phyloP scores from a whole-genome alignment of 2,888 invertebrate species.

The Lepidonotus clava region DNA sequence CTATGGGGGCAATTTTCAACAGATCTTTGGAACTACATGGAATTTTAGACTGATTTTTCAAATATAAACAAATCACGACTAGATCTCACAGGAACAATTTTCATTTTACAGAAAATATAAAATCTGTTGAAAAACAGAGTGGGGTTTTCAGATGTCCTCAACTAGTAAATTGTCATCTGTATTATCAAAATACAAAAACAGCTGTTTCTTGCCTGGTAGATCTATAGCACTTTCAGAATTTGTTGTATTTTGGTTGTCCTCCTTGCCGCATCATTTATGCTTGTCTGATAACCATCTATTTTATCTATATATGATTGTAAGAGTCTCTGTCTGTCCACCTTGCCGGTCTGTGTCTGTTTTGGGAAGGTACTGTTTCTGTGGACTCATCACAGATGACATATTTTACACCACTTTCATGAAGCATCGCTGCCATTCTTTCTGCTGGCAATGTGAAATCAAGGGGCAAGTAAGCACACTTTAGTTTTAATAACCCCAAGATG shows the following conservation, averaged over 20 bases:
- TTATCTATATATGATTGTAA: background rate
- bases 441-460: slow-evolving; percentile 68
- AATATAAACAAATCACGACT: too few species aligned
- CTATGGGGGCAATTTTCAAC: too few species aligned
- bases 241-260: background rate
- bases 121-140: too few species aligned
- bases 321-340: background rate
- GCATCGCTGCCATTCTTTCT: slow-evolving; percentile 66
- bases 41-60: too few species aligned
- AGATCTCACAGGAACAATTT: too few species aligned
- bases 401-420: slow-evolving; percentile 65
- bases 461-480: slow-evolving; percentile 68
- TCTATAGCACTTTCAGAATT: slow-evolving; percentile 10
- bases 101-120: too few species aligned
- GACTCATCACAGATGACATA: slow-evolving; percentile 51
- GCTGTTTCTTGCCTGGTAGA: too few species aligned
- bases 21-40: too few species aligned
- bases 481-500: slow-evolving; percentile 78
- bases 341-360: background rate
- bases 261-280: background rate
- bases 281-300: background rate
- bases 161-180: too few species aligned
- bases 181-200: too few species aligned
- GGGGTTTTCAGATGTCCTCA: too few species aligned
- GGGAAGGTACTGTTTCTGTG: slow-evolving; percentile 35